phyloP scores from a whole-genome alignment of 64 coral and sea anemone genomes.

The Cladopsammia gracilis region DNA sequence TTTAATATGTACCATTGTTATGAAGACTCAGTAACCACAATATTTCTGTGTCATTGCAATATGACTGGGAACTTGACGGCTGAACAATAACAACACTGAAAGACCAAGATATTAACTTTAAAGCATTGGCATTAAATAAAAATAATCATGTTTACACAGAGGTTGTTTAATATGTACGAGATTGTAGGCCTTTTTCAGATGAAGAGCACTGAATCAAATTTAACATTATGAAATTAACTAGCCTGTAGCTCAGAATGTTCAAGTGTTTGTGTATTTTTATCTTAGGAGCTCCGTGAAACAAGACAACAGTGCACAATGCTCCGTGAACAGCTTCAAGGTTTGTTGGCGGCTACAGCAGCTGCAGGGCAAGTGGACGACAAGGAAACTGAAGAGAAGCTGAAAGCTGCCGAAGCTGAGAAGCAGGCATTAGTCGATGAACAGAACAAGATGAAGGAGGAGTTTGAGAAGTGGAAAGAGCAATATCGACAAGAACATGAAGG shows the following conservation, averaged over 20 bases:
- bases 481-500: slow-evolving; percentile 80
- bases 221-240: too few relatives aligned
- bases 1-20: too few relatives aligned
- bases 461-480: slow-evolving; percentile 86
- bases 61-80: not conserved
- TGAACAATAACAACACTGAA: not conserved
- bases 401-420: slow-evolving; percentile 93
- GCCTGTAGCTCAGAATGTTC: not conserved
- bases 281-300: slow-evolving; percentile 86
- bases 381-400: slow-evolving; percentile 88
- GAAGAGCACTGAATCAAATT: too few relatives aligned
- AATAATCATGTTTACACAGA: too few relatives aligned
- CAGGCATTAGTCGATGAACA: slow-evolving; percentile 65
- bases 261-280: not conserved
- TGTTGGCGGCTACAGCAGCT: slow-evolving; percentile 74
- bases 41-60: too few relatives aligned
- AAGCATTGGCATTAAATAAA: not conserved
- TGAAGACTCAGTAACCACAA: too few relatives aligned
- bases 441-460: slow-evolving; percentile 85
- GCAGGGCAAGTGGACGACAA: slow-evolving; percentile 76
- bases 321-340: slow-evolving; percentile 84
- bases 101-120: not conserved
- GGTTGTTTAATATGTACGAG: too few relatives aligned
- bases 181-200: too few relatives aligned
- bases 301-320: slow-evolving; percentile 82